A percentile compares a stretch with the other conserved stretches of the same genome.
Conservation (phyloP, 1,140 invertebrate genomes). For the Drosophila pseudoobscura region DNA sequence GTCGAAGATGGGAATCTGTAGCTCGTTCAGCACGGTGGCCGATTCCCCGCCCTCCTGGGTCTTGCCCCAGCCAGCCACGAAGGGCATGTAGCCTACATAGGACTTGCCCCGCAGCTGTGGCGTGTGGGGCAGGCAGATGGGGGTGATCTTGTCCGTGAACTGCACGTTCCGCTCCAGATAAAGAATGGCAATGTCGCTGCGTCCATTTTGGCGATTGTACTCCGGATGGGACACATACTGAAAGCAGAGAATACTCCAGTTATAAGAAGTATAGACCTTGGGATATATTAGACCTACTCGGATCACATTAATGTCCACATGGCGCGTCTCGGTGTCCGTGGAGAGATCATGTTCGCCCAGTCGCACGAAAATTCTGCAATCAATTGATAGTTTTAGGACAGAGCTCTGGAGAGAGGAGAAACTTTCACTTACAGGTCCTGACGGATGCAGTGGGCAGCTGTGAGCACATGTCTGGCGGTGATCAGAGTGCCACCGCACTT, state of each 20-base stretch:
- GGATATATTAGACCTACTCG: constrained; percentile 24
- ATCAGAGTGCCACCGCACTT: constrained; percentile 81
- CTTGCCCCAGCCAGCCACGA: constrained; percentile 92
- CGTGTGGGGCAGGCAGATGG: constrained; percentile 66
- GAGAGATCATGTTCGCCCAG: constrained; percentile 78
- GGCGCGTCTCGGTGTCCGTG: constrained; percentile 62
- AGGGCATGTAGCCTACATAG: constrained; percentile 84
- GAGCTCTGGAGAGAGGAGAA: neutral
- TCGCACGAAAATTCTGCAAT: constrained; percentile 63
- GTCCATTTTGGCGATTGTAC: constrained; percentile 68
- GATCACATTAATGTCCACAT: constrained; percentile 61
- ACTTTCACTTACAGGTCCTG: constrained; percentile 56
- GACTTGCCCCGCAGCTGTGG: constrained; percentile 49
- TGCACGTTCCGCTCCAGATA: constrained; percentile 67
- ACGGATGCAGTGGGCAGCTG: constrained; percentile 79
- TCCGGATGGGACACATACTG: constrained; percentile 55
- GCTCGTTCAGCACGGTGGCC: constrained; percentile 86
- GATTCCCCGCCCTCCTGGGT: constrained; percentile 85
- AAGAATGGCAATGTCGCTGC: constrained; percentile 71
- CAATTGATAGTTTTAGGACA: neutral
- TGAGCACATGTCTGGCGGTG: constrained; percentile 74
- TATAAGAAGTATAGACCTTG: neutral
- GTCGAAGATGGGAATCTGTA: constrained; percentile 89
- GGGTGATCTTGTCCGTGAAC: constrained; percentile 53
- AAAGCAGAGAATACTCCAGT: neutral